Evolutionary conservation across 1,140 invertebrate genomes (phyloP), one percentile per base, ranked within the genome.

Genomic region (Dendroctonus ponderosae): DNA sequence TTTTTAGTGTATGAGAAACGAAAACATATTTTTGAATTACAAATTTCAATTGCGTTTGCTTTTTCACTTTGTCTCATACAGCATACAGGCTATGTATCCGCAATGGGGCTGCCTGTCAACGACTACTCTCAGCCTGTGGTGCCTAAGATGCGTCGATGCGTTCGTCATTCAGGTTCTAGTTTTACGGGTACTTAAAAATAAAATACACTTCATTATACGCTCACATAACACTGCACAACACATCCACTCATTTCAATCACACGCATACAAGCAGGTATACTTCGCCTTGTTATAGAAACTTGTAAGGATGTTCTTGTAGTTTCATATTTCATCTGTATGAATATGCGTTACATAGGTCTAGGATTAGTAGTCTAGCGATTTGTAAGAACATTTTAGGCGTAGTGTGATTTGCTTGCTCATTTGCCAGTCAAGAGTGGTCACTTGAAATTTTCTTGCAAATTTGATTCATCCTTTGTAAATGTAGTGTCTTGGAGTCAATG

Each of bases 61-160:
- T 72, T 77, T 76, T 74, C 76, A 76, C 74, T 79, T 79, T 79
- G 77, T 79, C 77, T 77, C 75, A 75, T 77, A 79, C 77, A 79
- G 78, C 76, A 73, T 77, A 79, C 77, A 79, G 75, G 79, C 79
- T 78, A 74, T 76, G 77, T 74, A 75, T 77, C 75, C 74, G 77
- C 75, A 77, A 77, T 79, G 78, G 74, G 73, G 79, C 79, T 74
- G 80, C 77, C 75, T 79, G 79, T 78, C 78, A 79, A 79, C 75
- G 75, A 67, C 76, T 75, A 71, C 76, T 76, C 68, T 77, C 76
- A 76, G 76, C 75, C 76, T 76, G 76, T 73, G 77, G 76, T 72
- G 78, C 76, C 75, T 79, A 77, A 77, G 54, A 63, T 64, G 48
- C 70, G 60, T 73, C 71, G 75, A 74, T 79, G 78, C 79, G 80